Base-by-base conservation (phyloP, 2,797 vertebrate genomes). In the Bovichtus diacanthus region DNA sequence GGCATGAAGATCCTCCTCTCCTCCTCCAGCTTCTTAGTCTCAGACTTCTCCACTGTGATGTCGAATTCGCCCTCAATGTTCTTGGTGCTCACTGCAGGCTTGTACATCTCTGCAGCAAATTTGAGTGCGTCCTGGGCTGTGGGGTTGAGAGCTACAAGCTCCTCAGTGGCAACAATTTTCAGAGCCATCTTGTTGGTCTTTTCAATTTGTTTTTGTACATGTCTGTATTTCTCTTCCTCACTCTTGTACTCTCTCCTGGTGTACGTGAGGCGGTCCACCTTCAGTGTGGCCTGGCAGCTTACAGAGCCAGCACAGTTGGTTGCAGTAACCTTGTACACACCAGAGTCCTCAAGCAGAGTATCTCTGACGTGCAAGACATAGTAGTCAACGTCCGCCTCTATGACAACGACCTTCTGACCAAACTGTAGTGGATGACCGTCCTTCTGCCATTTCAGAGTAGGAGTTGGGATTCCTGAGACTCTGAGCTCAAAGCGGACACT, bases 121-220 rank as follows among this genome's bases (percentile, higher is more conserved):
- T 97, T 97, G 44, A 99, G 94, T 55, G 98, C 98, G 70, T 99
- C 97, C 81, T 99, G 97, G 50, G 98, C 98, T 0, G 96, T 97
- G 59, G 96, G 96, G 70, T 97, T 99, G 27, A 99, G 84, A 23
- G 96, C 91, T 81, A 97, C 94, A 10, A 90, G 69, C 51, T 95
- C 92, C 90, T 98, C 97, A 21, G 92, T 95, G 25, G 96, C 95
- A 70, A 95, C 96, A 76, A 99, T 97, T 25, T 95, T 95, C 93
- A 97, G 95, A 83, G 98, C 98, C 97, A 99, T 96, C 93, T 97
- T 96, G 78, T 98, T 93, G 0, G 98, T 99, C 92, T 99, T 99
- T 84, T 99, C 96, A 70, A 99, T 99, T 92, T 98, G 97, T 82
- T 95, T 98, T 88, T 96, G 96, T 41, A 99, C 93, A 0, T 97